Conservation (phyloP, 2,888 invertebrate genomes). For the Eustalomyia histrio region DNA sequence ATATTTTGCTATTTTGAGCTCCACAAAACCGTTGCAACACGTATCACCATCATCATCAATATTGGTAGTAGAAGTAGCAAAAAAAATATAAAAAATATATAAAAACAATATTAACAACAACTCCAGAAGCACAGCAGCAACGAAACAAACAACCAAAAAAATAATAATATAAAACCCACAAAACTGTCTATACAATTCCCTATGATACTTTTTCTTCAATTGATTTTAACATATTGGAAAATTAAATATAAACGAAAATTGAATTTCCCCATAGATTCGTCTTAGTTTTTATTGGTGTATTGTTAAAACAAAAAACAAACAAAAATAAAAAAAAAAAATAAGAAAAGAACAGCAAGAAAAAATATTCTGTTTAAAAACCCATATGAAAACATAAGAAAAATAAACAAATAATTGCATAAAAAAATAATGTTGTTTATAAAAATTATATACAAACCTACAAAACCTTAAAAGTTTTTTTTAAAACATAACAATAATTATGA, state of each 20-base stretch:
- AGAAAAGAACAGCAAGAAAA: too few relatives aligned
- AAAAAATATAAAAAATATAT: not conserved
- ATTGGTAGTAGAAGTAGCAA: constrained; percentile 13
- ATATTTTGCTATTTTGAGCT: not conserved
- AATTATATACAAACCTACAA: too few relatives aligned
- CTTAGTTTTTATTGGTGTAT: constrained; percentile 51
- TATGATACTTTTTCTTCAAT: constrained; percentile 62
- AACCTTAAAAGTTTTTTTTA: too few relatives aligned
- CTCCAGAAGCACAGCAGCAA: constrained; percentile 3
- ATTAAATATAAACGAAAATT: constrained; percentile 66
- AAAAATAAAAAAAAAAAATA: constrained; percentile 21
- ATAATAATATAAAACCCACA: constrained; percentile 49
- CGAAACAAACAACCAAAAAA: constrained; percentile 3
- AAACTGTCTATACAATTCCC: constrained; percentile 64
- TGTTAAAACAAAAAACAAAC: too few relatives aligned
- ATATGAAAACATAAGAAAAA: too few relatives aligned
- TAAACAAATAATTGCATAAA: too few relatives aligned
- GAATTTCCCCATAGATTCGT: constrained; percentile 64
- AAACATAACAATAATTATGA: too few relatives aligned
- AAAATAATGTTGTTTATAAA: too few relatives aligned
- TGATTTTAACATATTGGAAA: constrained; percentile 66
- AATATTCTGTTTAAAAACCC: too few relatives aligned
- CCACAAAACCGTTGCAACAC: constrained; percentile 13
- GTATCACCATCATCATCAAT: constrained; percentile 28
- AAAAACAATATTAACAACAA: not conserved